Base-by-base conservation (phyloP, 2,797 vertebrate genomes). In the Anguilla obscura region DNA sequence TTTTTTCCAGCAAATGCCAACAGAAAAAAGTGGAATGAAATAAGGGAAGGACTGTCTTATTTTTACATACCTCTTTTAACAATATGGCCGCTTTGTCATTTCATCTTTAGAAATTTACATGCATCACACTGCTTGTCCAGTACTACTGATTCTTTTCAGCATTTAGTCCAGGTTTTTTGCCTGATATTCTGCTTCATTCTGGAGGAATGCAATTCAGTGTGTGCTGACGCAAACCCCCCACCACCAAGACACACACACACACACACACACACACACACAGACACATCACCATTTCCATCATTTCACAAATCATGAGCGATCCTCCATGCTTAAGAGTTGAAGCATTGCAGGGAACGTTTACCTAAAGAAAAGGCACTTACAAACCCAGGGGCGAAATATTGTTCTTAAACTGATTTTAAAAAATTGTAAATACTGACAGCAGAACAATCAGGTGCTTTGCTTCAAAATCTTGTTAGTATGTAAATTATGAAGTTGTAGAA, bases 131-230 rank as follows among this genome's bases (percentile, higher is more conserved):
- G 93, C 93, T 95, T 92, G 91, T 94, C 94, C 89, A 89, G 91
- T 94, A 95, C 94, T 96, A 94, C 93, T 96, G 95, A 95, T 92
- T 94, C 90, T 89, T 93, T 90, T 91, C 89, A 92, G 87, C 92
- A 93, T 93, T 92, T 93, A 90, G 92, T 36, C 91, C 89, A 93
- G 89, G 91, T 91, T 94, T 92, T n/a, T 89, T 90, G 90, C 92
- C 63, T 88, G 90, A 91, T 87, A 91, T 86, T 86, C 85, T 91
- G 90, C 86, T 79, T 94, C 93, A 92, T 91, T 89, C 86, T 36
- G 50, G 54, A 24, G 40, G 79, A 79, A 87, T 60, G 85, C 80
- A 76, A 82, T 87, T 91, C 87, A 88, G 74, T 86, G 88, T 91
- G 86, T 89, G 92, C 91, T 86, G 2, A 88, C 90, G 86, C 71